phyloP scores from a whole-genome alignment of 1,140 invertebrate species.

The Lutraria rhynchaena region DNA sequence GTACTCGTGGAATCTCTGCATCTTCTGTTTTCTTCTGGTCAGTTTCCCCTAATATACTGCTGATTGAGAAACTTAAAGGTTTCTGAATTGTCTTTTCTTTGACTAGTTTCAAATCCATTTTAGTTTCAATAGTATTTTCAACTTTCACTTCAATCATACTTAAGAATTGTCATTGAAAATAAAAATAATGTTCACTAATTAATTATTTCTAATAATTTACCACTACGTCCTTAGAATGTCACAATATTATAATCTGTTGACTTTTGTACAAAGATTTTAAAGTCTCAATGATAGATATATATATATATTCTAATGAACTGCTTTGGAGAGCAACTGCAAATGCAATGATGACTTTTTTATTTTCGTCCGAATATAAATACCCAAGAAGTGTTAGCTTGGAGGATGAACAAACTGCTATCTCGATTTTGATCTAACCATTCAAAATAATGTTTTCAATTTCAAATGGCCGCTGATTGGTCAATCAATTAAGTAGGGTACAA shows the following conservation, averaged over 20 bases:
- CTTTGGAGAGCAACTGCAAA: background rate
- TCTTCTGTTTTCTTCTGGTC: slow-evolving; percentile 32
- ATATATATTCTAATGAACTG: too few species aligned
- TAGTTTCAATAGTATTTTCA: background rate
- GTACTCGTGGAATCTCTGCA: slow-evolving; percentile 2
- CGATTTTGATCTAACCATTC: slow-evolving; percentile 27
- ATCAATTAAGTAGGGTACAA: slow-evolving; percentile 36
- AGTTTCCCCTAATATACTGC: slow-evolving; percentile 42
- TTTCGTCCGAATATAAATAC: slow-evolving; percentile 5
- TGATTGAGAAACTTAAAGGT: slow-evolving; percentile 49
- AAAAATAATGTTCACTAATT: too few species aligned
- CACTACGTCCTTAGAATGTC: too few species aligned
- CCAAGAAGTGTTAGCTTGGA: slow-evolving; percentile 21
- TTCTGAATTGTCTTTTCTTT: background rate
- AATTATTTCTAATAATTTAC: background rate
- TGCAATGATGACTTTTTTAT: slow-evolving; percentile 29
- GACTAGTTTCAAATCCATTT: background rate
- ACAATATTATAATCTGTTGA: too few species aligned
- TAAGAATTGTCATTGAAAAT: too few species aligned
- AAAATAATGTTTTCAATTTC: slow-evolving; percentile 29
- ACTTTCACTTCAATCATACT: slow-evolving; percentile 33
- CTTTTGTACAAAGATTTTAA: too few species aligned
- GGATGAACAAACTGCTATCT: slow-evolving; percentile 41
- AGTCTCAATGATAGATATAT: too few species aligned
- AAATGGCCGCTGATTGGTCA: slow-evolving; percentile 48